These are phyloP conservation scores for Trissolcus japonicus DNA, from an alignment of 2,888 invertebrate species.

Conservation along the genomic window DNA sequence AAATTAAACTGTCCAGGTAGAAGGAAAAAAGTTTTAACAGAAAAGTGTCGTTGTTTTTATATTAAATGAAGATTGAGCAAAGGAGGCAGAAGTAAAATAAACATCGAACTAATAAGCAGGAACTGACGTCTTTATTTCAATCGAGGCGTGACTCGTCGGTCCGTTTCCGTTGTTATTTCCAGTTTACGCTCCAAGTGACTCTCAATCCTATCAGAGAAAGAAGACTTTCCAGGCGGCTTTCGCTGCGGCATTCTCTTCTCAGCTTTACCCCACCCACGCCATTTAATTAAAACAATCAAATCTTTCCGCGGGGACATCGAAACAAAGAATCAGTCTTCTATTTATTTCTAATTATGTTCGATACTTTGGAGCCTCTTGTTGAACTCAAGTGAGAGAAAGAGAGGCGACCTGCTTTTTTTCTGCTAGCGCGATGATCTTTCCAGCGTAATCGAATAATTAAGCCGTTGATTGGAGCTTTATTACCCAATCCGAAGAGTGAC, in stretches of 20 bases:
- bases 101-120: constrained; percentile 69
- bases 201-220: constrained; percentile 73
- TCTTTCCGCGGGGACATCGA: constrained; percentile 61
- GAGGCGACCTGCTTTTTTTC: constrained; percentile 19
- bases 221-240: constrained; percentile 64
- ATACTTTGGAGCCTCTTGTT: constrained; percentile 65
- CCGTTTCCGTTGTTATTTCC: constrained; percentile 73
- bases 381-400: constrained; percentile 13
- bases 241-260: constrained; percentile 61
- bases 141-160: constrained; percentile 71
- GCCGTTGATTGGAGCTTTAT: constrained; percentile 76
- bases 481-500: constrained; percentile 75
- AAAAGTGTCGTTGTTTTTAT: constrained; percentile 38
- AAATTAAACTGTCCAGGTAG: neutral
- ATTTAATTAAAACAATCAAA: constrained; percentile 75
- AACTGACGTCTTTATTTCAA: constrained; percentile 71
- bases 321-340: constrained; percentile 66
- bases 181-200: constrained; percentile 73
- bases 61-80: constrained; percentile 57
- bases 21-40: constrained; percentile 25
- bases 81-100: constrained; percentile 65
- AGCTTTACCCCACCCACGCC: constrained; percentile 58
- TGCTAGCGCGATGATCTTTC: constrained; percentile 45
- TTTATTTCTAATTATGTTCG: constrained; percentile 77
- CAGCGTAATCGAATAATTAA: constrained; percentile 75